Conservation (phyloP, 2,797 vertebrate species). For the Sorex maritimensis region DNA sequence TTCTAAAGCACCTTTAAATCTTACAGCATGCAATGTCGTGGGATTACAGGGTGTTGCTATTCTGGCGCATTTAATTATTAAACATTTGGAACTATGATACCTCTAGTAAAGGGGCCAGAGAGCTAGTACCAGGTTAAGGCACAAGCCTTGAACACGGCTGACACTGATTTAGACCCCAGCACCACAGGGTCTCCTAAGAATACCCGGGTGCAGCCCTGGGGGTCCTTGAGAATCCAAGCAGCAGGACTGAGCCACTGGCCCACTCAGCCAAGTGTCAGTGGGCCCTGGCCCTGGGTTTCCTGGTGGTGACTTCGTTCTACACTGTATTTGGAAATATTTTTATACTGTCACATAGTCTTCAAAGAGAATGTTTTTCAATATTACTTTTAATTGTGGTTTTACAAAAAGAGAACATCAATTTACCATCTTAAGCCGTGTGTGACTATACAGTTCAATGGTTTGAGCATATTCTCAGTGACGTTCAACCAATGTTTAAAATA, state of each 20-base stretch:
- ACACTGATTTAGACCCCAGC: too few species aligned
- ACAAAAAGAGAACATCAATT: constrained; percentile 12
- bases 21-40: constrained; percentile 32
- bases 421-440: constrained; percentile 6
- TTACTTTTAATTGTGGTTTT: constrained; percentile 28
- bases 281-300: neutral
- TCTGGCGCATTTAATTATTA: constrained; percentile 53
- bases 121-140: too few species aligned
- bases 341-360: neutral
- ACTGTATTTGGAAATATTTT: neutral
- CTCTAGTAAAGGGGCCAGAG: neutral
- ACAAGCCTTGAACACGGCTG: too few species aligned
- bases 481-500: neutral
- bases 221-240: too few species aligned
- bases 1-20: constrained; percentile 55
- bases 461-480: constrained; percentile 13
- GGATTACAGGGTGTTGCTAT: neutral
- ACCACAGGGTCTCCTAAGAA: too few species aligned
- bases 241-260: neutral
- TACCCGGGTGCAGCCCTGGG: too few species aligned
- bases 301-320: neutral
- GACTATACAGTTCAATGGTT: neutral
- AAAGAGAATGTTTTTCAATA: constrained; percentile 24
- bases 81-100: constrained; percentile 45
- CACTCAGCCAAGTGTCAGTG: rapidly evolving